phyloP scores from a whole-genome alignment of 1,140 invertebrate genomes.

The Drosophila pseudoananassae region DNA sequence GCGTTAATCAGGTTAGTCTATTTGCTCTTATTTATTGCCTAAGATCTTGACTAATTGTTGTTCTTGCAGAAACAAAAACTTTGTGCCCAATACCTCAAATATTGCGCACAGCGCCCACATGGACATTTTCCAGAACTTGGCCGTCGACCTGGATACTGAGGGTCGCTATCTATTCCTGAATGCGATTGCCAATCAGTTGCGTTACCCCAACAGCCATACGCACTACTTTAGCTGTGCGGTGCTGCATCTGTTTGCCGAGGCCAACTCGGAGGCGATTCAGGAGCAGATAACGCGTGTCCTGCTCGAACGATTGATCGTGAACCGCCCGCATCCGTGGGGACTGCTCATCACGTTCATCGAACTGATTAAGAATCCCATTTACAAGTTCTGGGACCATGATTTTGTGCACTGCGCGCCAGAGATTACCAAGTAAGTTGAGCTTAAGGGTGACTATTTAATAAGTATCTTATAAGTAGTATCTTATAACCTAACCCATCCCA shows the following conservation, averaged over 20 bases:
- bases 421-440: constrained; percentile 99
- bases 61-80: constrained; percentile 89
- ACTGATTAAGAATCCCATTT: constrained; percentile 99
- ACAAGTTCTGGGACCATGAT: constrained; percentile 99
- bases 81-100: constrained; percentile 96
- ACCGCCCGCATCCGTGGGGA: constrained; percentile 99
- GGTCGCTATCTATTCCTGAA: constrained; percentile 98
- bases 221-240: constrained; percentile 99
- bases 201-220: constrained; percentile 99
- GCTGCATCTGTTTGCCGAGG: constrained; percentile 98
- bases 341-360: constrained; percentile 99
- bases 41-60: not conserved
- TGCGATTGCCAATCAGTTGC: constrained; percentile 98
- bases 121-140: constrained; percentile 99
- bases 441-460: too few species aligned
- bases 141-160: constrained; percentile 98
- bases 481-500: too few species aligned
- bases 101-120: constrained; percentile 99
- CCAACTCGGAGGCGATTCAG: constrained; percentile 97
- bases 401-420: constrained; percentile 99
- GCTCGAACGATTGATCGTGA: constrained; percentile 98
- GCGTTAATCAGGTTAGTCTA: constrained; percentile 88
- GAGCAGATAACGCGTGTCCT: constrained; percentile 96
- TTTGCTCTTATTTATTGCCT: too few species aligned
- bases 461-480: too few species aligned